Conservation (phyloP, 2,113 vertebrate genomes). For the Rhinichthys klamathensis region DNA sequence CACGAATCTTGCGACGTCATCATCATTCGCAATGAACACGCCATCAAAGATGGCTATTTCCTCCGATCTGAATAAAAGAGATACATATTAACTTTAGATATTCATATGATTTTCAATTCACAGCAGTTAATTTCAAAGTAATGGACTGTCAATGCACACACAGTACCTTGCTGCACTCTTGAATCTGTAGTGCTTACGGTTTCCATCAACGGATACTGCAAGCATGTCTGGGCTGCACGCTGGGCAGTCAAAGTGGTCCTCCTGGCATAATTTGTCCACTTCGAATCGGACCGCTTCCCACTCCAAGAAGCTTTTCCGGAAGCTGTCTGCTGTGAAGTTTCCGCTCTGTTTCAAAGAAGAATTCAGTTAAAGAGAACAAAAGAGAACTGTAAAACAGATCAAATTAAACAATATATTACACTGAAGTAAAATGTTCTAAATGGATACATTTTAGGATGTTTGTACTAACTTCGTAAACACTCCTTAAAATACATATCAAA, state of each 20-base stretch:
- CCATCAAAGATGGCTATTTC: slow-evolving; percentile 35
- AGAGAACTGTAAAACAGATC: too few species aligned
- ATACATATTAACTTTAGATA: too few species aligned
- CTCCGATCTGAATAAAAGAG: background rate
- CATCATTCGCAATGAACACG: slow-evolving; percentile 39
- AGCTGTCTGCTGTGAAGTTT: slow-evolving; percentile 1
- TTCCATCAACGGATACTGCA: background rate
- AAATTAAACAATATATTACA: too few species aligned
- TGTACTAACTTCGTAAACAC: too few species aligned
- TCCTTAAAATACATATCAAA: too few species aligned
- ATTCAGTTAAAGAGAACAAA: background rate
- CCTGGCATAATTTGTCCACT: background rate
- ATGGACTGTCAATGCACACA: too few species aligned
- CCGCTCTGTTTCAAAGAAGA: background rate
- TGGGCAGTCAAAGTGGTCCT: background rate
- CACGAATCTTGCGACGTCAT: slow-evolving; percentile 32
- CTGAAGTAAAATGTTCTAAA: too few species aligned
- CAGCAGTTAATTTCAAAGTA: too few species aligned
- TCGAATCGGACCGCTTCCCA: background rate
- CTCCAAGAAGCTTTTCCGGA: slow-evolving; percentile 2
- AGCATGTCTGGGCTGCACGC: background rate
- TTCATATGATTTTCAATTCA: too few species aligned
- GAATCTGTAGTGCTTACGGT: background rate
- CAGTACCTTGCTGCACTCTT: slow-evolving; percentile 14
- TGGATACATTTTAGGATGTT: too few species aligned